A percentile compares a stretch with the other conserved stretches of the same genome.
Conservation (phyloP, 2,888 invertebrate species). For the Melanargia galathea region DNA sequence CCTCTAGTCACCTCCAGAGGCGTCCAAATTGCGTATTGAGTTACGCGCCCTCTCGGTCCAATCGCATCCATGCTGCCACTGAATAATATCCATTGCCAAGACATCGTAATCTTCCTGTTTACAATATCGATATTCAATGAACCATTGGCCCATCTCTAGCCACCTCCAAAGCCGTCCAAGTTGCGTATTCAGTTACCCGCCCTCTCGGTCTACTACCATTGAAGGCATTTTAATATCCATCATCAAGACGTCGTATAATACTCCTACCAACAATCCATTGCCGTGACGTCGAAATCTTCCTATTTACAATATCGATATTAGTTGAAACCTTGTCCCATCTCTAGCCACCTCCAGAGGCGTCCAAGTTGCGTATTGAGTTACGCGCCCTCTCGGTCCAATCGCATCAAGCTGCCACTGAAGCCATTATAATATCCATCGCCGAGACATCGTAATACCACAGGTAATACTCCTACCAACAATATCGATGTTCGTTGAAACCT, state of each 20-base stretch:
- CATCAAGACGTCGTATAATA: conserved; percentile 52
- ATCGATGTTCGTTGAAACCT: conserved; percentile 12
- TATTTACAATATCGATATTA: conserved; percentile 37
- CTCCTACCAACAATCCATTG: conserved; percentile 53
- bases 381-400: conserved; percentile 68
- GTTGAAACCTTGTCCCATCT: conserved; percentile 37
- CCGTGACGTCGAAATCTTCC: conserved; percentile 62
- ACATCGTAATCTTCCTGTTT: no score
- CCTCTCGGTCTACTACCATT: conserved; percentile 59
- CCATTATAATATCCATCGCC: conserved; percentile 50
- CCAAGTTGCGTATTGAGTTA: conserved; percentile 79
- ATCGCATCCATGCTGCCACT: conserved; percentile 61
- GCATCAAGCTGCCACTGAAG: conserved; percentile 56
- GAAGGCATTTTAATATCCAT: conserved; percentile 53
- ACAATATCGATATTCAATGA: conserved; percentile 14
- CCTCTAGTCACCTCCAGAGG: conserved; percentile 53
- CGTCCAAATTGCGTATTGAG: conserved; percentile 78
- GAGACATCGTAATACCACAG: conserved; percentile 12
- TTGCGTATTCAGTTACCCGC: conserved; percentile 77
- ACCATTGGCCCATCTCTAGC: conserved; percentile 44
- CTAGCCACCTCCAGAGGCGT: conserved; percentile 57
- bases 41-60: conserved; percentile 70
- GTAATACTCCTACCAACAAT: conserved; percentile 57
- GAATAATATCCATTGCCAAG: conserved; percentile 37
- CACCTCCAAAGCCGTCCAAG: conserved; percentile 65